phyloP scores from a whole-genome alignment of 2,797 vertebrate species.

The Squalus acanthias region DNA sequence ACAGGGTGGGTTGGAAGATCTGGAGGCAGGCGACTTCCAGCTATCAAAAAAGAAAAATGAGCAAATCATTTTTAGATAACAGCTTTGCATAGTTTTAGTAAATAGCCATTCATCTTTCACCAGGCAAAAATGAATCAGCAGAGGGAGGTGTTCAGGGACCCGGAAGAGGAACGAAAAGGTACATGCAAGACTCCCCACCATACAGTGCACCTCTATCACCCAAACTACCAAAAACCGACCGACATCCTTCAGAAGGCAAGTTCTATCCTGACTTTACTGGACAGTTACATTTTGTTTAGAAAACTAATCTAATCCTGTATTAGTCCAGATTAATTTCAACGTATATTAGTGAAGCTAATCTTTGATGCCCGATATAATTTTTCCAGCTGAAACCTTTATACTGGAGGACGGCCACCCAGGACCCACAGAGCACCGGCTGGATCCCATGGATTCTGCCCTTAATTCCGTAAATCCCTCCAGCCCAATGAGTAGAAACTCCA shows the following conservation, averaged over 20 bases:
- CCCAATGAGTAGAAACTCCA: constrained; percentile 56
- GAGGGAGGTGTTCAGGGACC: constrained; percentile 65
- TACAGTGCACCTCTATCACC: constrained; percentile 64
- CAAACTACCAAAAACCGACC: constrained; percentile 73
- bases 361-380: constrained; percentile 29
- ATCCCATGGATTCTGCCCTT: constrained; percentile 70
- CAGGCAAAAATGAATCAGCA: constrained; percentile 68
- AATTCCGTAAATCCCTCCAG: constrained; percentile 64
- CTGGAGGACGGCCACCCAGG: constrained; percentile 63
- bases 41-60: not conserved
- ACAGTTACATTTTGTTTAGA: not conserved
- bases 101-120: not conserved
- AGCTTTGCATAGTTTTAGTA: not conserved
- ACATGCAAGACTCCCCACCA: constrained; percentile 65
- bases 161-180: constrained; percentile 70
- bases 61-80: not conserved
- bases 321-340: not conserved
- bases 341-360: not conserved
- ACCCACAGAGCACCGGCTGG: constrained; percentile 64
- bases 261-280: not conserved
- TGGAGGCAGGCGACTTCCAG: too few relatives aligned
- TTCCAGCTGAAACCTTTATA: constrained; percentile 71
- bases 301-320: not conserved
- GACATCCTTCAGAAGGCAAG: constrained; percentile 71
- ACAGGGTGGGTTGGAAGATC: not conserved